Percentiles rank a stretch among this genome's conserved stretches.
phyloP scores from a whole-genome alignment of 2,797 vertebrate genomes.

The Enteromius afrohamiltoni region DNA sequence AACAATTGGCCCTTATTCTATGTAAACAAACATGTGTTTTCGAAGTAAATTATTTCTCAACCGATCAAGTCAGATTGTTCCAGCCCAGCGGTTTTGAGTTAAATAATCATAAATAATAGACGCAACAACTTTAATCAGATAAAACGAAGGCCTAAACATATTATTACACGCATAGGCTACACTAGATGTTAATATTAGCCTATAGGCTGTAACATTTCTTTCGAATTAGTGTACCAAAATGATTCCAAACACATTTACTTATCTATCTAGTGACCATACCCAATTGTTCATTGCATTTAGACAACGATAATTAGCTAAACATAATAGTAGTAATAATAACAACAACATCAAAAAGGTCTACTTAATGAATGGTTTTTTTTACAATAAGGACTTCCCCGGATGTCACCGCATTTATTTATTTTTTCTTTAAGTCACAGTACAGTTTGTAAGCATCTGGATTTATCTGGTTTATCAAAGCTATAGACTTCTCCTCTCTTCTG shows the following conservation, averaged over 20 bases:
- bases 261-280: not conserved
- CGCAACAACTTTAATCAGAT: not conserved
- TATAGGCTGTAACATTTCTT: not conserved
- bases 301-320: not conserved
- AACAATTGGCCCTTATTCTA: not conserved
- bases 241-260: not conserved
- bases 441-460: not conserved
- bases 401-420: too few species aligned
- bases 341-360: not conserved
- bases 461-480: not conserved
- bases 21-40: not conserved
- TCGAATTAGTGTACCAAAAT: not conserved
- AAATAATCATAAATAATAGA: not conserved
- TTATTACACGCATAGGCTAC: not conserved
- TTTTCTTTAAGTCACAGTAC: too few species aligned
- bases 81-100: not conserved
- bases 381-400: not conserved
- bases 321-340: not conserved
- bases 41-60: not conserved
- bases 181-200: not conserved
- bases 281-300: not conserved
- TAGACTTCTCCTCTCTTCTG: not conserved
- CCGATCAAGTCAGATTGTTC: not conserved
- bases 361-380: not conserved
- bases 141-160: not conserved